Evolutionary conservation across 2,797 vertebrate genomes (phyloP), one percentile per base, ranked within the genome.

Genomic region (Microchirus variegatus): DNA sequence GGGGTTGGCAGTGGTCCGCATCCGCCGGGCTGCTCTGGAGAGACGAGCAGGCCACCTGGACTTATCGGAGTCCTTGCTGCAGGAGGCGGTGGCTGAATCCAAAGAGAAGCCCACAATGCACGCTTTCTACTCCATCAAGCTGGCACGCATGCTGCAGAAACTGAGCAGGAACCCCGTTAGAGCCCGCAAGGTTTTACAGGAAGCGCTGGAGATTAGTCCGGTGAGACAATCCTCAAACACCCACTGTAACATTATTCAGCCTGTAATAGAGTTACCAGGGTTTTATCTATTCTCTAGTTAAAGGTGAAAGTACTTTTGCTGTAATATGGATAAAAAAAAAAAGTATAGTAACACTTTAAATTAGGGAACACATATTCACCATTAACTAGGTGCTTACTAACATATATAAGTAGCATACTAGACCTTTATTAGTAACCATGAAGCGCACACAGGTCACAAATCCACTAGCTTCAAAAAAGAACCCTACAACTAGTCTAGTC

Each of bases 51-150:
- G 95, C 1, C 86, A 75, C 38, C 80, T 94, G 73, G 93, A 94
- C 10, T 82, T 81, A 53, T 93, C 95, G 0, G 94, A 94, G 79
- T 83, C 88, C 2, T 67, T 96, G 75, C 85, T 96, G 61, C 81
- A 63, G 51, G 93, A 95, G 37, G 91, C 93, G 1, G 90, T 94
- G 45, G 81, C 75, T 0, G 91, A 90, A 45, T 94, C 92, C 70
- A 91, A 87, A 81, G 92, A 93, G 36, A 91, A 91, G 35, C 92
- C 93, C 2, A 77, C 84, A 2, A 78, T 95, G 13, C 93, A 94
- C 6, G 92, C 93, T 5, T 96, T 95, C 78, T 96, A 93, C 77
- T 93, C 95, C 7, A 92, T 95, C 66, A 96, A 96, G 43, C 82
- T 96, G 67, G 91, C 94, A 14, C 88, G 95, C 0, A 87, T 93